These are phyloP conservation scores for Hippoglossus stenolepis DNA, from an alignment of 2,113 vertebrate genomes.

Conservation along the genomic window DNA sequence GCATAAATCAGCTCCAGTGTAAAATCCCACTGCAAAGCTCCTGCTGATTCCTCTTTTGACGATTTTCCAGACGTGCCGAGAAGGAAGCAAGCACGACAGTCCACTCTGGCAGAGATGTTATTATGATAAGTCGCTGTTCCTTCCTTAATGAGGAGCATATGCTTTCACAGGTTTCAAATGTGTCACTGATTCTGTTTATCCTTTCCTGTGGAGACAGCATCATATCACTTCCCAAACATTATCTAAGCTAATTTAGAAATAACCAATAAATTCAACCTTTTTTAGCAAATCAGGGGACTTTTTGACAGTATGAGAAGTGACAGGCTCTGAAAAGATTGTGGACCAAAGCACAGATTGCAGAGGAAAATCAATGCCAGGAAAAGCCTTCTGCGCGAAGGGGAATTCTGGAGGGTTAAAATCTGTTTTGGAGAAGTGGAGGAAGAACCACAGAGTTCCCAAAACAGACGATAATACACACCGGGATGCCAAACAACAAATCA, in stretches of 20 bases:
- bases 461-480: conserved; percentile 55
- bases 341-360: background rate
- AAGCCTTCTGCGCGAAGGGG: background rate
- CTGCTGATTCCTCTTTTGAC: conserved; percentile 34
- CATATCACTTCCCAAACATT: background rate
- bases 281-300: background rate
- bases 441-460: conserved; percentile 63
- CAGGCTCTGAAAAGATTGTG: conserved; percentile 16
- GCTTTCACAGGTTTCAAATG: conserved; percentile 13
- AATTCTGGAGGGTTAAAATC: conserved; percentile 25
- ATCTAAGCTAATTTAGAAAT: conserved; percentile 2
- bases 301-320: conserved; percentile 24
- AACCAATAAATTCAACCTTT: background rate
- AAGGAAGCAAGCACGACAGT: conserved; percentile 10
- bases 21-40: conserved; percentile 28
- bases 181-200: conserved; percentile 8
- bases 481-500: conserved; percentile 48
- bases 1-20: conserved; percentile 13
- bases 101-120: conserved; percentile 31
- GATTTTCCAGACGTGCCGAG: conserved; percentile 32
- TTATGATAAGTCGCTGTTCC: conserved; percentile 31
- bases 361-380: conserved; percentile 28
- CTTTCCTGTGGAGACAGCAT: background rate
- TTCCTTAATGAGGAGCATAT: conserved; percentile 57
- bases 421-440: conserved; percentile 46